Conservation (phyloP, 2,888 invertebrate species). For the Nemapogon koenigi region DNA sequence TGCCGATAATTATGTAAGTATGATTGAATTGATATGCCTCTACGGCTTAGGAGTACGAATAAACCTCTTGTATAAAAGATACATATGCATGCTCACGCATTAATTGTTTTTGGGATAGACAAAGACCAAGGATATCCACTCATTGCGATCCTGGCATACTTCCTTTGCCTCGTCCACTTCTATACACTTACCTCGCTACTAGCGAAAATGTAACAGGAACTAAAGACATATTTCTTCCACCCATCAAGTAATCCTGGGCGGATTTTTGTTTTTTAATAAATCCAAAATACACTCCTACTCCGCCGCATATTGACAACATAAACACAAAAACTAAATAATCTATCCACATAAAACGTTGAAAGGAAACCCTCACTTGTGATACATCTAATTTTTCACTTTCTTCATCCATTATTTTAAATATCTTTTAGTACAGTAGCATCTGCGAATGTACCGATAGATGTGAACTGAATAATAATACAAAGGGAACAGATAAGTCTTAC, state of each 20-base stretch:
- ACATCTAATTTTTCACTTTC: constrained; percentile 25
- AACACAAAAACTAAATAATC: constrained; percentile 73
- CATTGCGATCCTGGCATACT: neutral
- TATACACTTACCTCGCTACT: constrained; percentile 72
- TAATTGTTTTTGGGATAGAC: too few species aligned
- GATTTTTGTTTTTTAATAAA: constrained; percentile 67
- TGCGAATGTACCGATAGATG: neutral
- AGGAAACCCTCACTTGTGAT: constrained; percentile 26
- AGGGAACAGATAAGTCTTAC: too few species aligned
- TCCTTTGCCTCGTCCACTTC: neutral
- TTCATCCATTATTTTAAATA: constrained; percentile 14
- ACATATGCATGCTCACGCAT: too few species aligned
- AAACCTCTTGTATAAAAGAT: too few species aligned
- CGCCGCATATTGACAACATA: constrained; percentile 76
- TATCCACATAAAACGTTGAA: constrained; percentile 56
- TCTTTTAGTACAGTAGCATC: too few species aligned
- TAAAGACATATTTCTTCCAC: constrained; percentile 78
- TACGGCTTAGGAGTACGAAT: too few species aligned
- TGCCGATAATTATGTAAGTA: too few species aligned
- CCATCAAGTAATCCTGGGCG: constrained; percentile 80
- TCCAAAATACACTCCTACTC: constrained; percentile 81
- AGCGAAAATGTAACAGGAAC: constrained; percentile 83
- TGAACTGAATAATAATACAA: too few species aligned
- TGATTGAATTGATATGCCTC: too few species aligned
- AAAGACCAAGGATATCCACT: too few species aligned